Percentiles rank a stretch among this genome's conserved stretches.
Evolutionary conservation across 2,888 invertebrate species (phyloP).

Genomic region (Melanostoma mellinum): DNA sequence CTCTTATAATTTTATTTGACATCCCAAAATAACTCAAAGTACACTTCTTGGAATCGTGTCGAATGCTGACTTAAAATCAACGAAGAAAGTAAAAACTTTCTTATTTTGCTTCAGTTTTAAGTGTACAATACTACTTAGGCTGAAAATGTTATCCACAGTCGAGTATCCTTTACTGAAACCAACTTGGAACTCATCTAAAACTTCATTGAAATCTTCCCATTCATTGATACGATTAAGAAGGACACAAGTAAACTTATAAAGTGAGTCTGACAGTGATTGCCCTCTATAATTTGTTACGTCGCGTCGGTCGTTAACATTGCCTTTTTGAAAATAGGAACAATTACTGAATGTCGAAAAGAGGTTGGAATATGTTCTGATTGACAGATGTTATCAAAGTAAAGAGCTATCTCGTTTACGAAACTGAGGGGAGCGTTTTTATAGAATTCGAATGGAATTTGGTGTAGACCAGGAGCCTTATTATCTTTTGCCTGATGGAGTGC

Average conservation of each 20-base stretch:
- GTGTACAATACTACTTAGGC: too few relatives aligned
- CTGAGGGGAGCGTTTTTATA: conserved; percentile 6
- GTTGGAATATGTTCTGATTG: background rate
- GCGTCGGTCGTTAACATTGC: background rate
- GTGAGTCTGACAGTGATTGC: background rate
- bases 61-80: too few relatives aligned
- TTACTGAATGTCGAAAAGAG: background rate
- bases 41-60: too few relatives aligned
- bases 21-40: too few relatives aligned
- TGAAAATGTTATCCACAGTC: too few relatives aligned
- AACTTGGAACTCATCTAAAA: too few relatives aligned
- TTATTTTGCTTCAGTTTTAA: too few relatives aligned
- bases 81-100: too few relatives aligned
- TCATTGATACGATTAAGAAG: conserved; percentile 6
- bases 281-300: background rate
- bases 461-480: background rate
- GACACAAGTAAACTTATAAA: background rate
- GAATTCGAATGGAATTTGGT: conserved; percentile 2
- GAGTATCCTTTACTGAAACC: too few relatives aligned
- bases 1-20: too few relatives aligned
- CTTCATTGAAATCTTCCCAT: too few relatives aligned
- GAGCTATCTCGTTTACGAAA: background rate
- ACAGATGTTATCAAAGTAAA: background rate
- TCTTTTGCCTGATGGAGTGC: background rate
- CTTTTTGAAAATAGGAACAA: conserved; percentile 10